Evolutionary conservation across 1,140 invertebrate genomes (phyloP).

Genomic region (Ctenoplectra terminalis): DNA sequence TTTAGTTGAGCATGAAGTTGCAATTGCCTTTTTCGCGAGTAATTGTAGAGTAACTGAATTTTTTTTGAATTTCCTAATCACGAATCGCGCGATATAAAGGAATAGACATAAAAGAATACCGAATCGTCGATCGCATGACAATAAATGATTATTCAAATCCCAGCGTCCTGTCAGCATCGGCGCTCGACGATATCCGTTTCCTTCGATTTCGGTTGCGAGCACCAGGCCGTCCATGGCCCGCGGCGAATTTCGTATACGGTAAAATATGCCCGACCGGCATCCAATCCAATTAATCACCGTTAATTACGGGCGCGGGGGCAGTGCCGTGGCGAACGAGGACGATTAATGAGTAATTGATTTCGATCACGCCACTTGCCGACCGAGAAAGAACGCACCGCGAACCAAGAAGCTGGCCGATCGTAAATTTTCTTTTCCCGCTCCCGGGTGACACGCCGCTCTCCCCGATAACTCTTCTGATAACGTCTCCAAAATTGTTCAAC

Average conservation of each 20-base stretch:
- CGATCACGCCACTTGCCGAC: constrained; percentile 76
- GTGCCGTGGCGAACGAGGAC: constrained; percentile 61
- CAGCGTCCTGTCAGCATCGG: constrained; percentile 25
- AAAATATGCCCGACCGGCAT: constrained; percentile 67
- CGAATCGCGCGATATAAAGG: not conserved
- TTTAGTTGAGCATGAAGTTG: too few species aligned
- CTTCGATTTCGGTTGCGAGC: constrained; percentile 27
- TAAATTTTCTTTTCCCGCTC: constrained; percentile 66
- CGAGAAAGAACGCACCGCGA: constrained; percentile 58
- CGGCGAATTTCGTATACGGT: constrained; percentile 65
- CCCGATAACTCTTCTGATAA: constrained; percentile 4
- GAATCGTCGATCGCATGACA: constrained; percentile 61
- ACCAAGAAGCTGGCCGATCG: constrained; percentile 2
- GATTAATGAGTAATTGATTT: constrained; percentile 81
- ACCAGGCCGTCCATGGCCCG: constrained; percentile 38
- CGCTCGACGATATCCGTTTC: constrained; percentile 39
- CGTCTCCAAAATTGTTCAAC: not conserved
- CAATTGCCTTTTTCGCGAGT: too few species aligned
- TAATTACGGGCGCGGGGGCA: constrained; percentile 76
- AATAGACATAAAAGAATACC: not conserved
- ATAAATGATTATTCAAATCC: constrained; percentile 67
- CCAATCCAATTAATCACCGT: constrained; percentile 77
- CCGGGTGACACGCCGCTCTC: not conserved
- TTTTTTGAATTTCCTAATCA: too few species aligned
- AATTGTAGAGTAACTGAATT: too few species aligned